Conservation (phyloP, 2,888 invertebrate genomes). For the Rutpela maculata region DNA sequence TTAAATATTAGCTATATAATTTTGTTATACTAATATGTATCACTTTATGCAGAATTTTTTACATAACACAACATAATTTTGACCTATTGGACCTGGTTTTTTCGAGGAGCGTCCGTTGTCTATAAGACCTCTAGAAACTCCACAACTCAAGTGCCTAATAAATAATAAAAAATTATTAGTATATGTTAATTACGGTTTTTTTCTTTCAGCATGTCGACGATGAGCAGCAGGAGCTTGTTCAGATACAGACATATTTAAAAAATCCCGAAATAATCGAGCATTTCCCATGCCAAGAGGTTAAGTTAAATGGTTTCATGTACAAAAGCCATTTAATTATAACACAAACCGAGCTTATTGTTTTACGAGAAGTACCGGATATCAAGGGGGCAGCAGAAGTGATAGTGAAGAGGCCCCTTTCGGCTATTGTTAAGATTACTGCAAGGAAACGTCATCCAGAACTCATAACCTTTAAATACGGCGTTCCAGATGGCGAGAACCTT, state of each 20-base stretch:
- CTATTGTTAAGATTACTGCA: constrained; percentile 97
- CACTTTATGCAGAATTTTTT: too few species aligned
- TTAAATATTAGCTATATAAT: too few species aligned
- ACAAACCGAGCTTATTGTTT: constrained; percentile 88
- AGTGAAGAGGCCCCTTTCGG: constrained; percentile 90
- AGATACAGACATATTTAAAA: constrained; percentile 87
- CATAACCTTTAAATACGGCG: constrained; percentile 97
- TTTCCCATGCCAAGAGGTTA: constrained; percentile 95
- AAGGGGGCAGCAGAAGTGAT: constrained; percentile 90
- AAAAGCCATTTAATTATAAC: constrained; percentile 93
- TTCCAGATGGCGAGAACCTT: constrained; percentile 86
- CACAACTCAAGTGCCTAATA: too few species aligned
- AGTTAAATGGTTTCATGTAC: constrained; percentile 91
- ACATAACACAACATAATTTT: too few species aligned
- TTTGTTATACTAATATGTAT: too few species aligned
- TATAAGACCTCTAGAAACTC: too few species aligned
- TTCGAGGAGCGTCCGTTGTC: too few species aligned
- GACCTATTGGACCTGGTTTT: too few species aligned
- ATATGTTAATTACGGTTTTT: not conserved
- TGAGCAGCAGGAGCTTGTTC: constrained; percentile 87
- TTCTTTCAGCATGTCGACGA: constrained; percentile 73
- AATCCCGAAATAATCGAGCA: constrained; percentile 89
- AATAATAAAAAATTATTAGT: not conserved
- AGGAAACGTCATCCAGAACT: constrained; percentile 96
- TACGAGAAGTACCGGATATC: constrained; percentile 86